phyloP scores from a whole-genome alignment of 2,797 vertebrate genomes.

The Rhabdomys pumilio region DNA sequence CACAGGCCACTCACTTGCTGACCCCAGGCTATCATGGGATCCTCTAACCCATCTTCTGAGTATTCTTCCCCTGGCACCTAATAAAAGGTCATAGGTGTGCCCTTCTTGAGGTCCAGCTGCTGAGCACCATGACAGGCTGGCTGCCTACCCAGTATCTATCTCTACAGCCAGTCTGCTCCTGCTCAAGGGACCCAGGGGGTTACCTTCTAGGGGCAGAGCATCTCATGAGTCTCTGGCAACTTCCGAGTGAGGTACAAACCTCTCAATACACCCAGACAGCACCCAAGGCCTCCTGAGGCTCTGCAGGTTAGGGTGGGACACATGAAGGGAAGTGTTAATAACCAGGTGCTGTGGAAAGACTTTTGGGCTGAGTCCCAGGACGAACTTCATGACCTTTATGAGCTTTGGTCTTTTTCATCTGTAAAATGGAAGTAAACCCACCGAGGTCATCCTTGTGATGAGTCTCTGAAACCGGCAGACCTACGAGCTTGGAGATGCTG shows the following conservation, averaged over 20 bases:
- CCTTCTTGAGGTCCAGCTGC: neutral
- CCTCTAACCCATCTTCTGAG: neutral
- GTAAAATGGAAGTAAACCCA: slow-evolving; percentile 12
- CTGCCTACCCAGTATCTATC: neutral
- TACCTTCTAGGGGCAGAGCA: neutral
- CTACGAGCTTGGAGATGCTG: neutral
- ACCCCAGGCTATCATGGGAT: neutral
- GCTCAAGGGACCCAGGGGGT: neutral
- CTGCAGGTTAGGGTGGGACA: neutral
- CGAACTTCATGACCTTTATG: neutral
- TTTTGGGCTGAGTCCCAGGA: neutral
- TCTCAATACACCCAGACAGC: neutral
- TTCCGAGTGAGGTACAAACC: neutral
- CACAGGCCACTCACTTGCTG: neutral
- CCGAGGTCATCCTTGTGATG: neutral
- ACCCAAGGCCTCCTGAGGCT: neutral
- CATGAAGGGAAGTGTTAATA: neutral
- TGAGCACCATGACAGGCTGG: neutral
- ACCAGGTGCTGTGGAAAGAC: neutral
- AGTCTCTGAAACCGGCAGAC: neutral
- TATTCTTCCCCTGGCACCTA: neutral
- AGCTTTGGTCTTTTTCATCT: neutral
- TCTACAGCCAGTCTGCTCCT: neutral
- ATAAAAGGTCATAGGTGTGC: slow-evolving; percentile 32
- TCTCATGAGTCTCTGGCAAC: neutral